These are phyloP conservation scores for Philypnodon macrostomus DNA, from an alignment of 2,797 vertebrate species.

Conservation along the genomic window DNA sequence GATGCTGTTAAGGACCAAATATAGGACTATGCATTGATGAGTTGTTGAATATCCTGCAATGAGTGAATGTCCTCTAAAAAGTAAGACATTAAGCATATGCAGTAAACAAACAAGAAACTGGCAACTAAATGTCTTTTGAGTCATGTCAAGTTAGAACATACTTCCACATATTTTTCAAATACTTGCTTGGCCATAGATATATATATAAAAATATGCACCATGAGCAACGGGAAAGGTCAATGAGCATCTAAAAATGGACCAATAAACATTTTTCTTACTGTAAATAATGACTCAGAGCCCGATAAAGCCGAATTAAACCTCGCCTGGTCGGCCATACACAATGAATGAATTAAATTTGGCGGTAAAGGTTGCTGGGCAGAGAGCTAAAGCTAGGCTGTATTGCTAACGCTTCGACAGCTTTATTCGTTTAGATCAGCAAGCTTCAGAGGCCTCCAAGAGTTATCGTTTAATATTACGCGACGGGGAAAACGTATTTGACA, in stretches of 20 bases:
- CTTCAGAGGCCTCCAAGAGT: background rate
- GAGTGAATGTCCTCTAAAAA: too few relatives aligned
- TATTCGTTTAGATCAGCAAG: background rate
- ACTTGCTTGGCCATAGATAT: background rate
- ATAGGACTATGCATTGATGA: background rate
- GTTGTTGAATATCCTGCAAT: too few relatives aligned
- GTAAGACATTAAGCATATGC: too few relatives aligned
- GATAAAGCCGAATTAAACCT: background rate
- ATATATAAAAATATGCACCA: background rate
- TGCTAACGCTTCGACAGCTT: background rate
- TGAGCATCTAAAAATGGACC: background rate
- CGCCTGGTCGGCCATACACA: background rate
- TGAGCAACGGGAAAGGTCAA: background rate
- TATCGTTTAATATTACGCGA: background rate
- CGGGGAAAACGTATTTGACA: background rate
- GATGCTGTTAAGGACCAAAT: background rate
- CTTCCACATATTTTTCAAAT: background rate
- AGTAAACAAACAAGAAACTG: too few relatives aligned
- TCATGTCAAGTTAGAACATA: background rate
- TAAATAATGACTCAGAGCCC: background rate
- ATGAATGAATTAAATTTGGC: conserved; percentile 52
- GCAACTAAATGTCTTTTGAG: background rate
- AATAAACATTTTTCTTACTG: background rate
- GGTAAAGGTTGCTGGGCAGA: conserved; percentile 44
- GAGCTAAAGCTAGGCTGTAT: conserved; percentile 22